These are phyloP conservation scores for Pollenia griseotomentosa DNA, from an alignment of 2,888 invertebrate genomes.

Conservation along the genomic window DNA sequence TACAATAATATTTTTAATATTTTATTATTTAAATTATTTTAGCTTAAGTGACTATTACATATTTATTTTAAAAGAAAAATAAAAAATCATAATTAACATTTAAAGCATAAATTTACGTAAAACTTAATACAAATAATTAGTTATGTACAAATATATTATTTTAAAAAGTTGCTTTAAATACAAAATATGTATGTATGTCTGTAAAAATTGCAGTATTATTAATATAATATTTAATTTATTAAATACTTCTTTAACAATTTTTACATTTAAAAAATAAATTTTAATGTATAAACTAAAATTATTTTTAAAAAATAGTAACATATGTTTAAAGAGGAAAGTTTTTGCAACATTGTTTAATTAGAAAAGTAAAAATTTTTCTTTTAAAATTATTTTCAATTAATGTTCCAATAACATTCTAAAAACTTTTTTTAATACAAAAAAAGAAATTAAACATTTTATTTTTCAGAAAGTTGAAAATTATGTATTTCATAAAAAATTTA, in stretches of 20 bases:
- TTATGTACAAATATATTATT: constrained; percentile 34
- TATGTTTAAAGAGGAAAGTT: too few relatives aligned
- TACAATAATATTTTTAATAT: constrained; percentile 20
- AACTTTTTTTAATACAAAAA: too few relatives aligned
- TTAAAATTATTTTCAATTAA: too few relatives aligned
- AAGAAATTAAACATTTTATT: too few relatives aligned
- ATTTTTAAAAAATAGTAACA: too few relatives aligned
- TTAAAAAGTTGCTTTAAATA: constrained; percentile 6
- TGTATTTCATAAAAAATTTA: too few relatives aligned
- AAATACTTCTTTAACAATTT: not conserved
- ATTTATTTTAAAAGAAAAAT: not conserved
- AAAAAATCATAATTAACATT: constrained; percentile 27
- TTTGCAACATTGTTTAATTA: too few relatives aligned
- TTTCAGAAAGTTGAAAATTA: too few relatives aligned
- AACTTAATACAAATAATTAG: constrained; percentile 21
- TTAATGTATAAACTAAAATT: too few relatives aligned
- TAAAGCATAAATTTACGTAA: constrained; percentile 27
- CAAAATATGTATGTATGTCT: constrained; percentile 12
- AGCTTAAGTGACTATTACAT: constrained; percentile 16
- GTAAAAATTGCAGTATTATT: not conserved
- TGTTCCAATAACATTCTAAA: too few relatives aligned
- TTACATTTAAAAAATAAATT: not conserved
- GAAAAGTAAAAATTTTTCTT: too few relatives aligned
- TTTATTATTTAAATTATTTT: constrained; percentile 29
- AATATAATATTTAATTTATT: not conserved